A percentile compares a stretch with the other conserved stretches of the same genome.
phyloP scores from a whole-genome alignment of 1,140 invertebrate genomes.

The Apocrypta bakeri region DNA sequence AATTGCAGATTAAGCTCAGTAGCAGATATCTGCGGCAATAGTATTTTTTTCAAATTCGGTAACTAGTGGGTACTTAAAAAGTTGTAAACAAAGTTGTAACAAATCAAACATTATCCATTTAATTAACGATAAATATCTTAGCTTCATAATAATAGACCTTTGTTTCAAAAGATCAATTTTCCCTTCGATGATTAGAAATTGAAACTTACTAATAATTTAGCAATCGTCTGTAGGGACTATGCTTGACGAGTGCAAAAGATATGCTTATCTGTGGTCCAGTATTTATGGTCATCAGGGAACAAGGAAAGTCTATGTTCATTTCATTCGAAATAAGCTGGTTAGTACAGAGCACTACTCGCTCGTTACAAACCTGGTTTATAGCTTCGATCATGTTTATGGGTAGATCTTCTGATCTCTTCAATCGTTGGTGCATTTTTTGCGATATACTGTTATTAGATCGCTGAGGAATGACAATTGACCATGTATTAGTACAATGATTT shows the following conservation, averaged over 20 bases:
- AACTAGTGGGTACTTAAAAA: too few relatives aligned
- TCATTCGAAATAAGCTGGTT: conserved; percentile 43
- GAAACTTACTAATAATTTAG: conserved; percentile 56
- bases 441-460: background rate
- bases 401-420: conserved; percentile 9
- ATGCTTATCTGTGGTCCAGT: conserved; percentile 49
- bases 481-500: too few relatives aligned
- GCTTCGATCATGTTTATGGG: conserved; percentile 32
- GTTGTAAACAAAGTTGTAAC: too few relatives aligned
- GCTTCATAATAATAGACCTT: too few relatives aligned
- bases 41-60: too few relatives aligned
- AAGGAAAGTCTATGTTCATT: conserved; percentile 39
- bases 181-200: background rate
- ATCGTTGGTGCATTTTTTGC: background rate
- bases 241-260: conserved; percentile 42
- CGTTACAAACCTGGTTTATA: conserved; percentile 47
- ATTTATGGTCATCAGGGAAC: conserved; percentile 47
- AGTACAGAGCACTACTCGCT: conserved; percentile 52
- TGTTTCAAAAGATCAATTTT: too few relatives aligned
- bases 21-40: too few relatives aligned
- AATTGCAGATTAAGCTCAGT: too few relatives aligned
- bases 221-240: conserved; percentile 50
- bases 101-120: too few relatives aligned
- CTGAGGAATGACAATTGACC: background rate
- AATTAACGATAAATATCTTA: too few relatives aligned